phyloP scores from a whole-genome alignment of 2,888 invertebrate species.

The Hoplodrina blanda region DNA sequence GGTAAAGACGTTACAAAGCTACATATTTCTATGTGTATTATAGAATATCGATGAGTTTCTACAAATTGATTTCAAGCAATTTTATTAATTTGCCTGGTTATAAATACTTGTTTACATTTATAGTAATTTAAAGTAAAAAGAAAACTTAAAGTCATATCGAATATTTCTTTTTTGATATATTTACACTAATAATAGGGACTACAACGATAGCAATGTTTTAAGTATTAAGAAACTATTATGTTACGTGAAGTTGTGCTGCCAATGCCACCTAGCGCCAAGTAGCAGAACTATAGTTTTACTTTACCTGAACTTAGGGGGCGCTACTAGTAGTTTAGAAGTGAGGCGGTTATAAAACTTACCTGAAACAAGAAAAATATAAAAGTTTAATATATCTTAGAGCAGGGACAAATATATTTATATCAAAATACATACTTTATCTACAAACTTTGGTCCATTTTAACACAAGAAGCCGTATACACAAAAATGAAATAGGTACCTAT shows the following conservation, averaged over 20 bases:
- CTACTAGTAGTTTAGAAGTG: conserved; percentile 39
- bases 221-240: background rate
- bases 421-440: background rate
- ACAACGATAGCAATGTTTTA: background rate
- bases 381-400: conserved; percentile 25
- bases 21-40: conserved; percentile 37
- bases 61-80: background rate
- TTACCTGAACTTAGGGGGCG: conserved; percentile 72
- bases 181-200: background rate
- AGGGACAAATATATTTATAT: too few relatives aligned
- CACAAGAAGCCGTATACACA: background rate
- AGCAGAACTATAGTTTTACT: conserved; percentile 68
- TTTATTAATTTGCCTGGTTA: too few relatives aligned
- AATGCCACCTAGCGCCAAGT: conserved; percentile 77
- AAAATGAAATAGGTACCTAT: conserved; percentile 23
- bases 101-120: too few relatives aligned
- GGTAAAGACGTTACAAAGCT: conserved; percentile 57
- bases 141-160: too few relatives aligned
- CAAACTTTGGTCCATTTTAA: conserved; percentile 21
- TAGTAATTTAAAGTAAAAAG: too few relatives aligned
- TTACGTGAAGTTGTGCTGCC: background rate
- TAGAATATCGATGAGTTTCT: background rate
- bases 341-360: conserved; percentile 86
- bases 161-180: background rate
- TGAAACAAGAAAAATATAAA: conserved; percentile 81